Evolutionary conservation across 2,888 invertebrate species (phyloP).

Genomic region (Caenorhabditis wallacei): DNA sequence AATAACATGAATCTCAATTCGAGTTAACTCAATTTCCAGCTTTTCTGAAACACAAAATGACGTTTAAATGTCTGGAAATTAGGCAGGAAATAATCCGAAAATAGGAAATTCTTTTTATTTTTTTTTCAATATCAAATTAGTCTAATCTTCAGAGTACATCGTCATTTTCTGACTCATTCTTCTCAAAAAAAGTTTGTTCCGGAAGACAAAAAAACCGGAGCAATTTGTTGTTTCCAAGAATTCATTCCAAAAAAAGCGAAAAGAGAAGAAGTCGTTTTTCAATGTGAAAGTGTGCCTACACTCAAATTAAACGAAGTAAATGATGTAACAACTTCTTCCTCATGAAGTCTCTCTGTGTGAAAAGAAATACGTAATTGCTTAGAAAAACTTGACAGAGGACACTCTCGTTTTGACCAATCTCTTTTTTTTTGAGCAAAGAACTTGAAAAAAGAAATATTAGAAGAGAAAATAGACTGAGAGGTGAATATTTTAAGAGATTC

Average conservation of each 20-base stretch:
- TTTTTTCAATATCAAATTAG: conserved; percentile 1
- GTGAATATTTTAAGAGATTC: conserved; percentile 38
- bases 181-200: conserved; percentile 9
- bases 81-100: background rate
- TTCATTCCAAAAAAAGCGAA: background rate
- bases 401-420: conserved; percentile 4
- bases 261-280: conserved; percentile 9
- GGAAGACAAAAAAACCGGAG: conserved; percentile 16
- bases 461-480: background rate
- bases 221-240: conserved; percentile 38
- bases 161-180: conserved; percentile 16
- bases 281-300: background rate
- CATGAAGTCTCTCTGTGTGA: conserved; percentile 52
- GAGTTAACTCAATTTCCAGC: background rate
- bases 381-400: conserved; percentile 42
- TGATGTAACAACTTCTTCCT: conserved; percentile 7
- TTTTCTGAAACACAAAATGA: background rate
- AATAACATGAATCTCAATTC: background rate
- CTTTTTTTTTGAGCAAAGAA: conserved; percentile 40
- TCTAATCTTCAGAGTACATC: background rate
- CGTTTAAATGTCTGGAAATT: background rate
- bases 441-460: conserved; percentile 9
- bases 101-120: background rate
- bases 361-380: conserved; percentile 56
- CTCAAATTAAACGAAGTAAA: conserved; percentile 49